Evolutionary conservation across 1,140 invertebrate genomes (phyloP), one percentile per base, ranked within the genome.

Genomic region (Drosophila ambigua): DNA sequence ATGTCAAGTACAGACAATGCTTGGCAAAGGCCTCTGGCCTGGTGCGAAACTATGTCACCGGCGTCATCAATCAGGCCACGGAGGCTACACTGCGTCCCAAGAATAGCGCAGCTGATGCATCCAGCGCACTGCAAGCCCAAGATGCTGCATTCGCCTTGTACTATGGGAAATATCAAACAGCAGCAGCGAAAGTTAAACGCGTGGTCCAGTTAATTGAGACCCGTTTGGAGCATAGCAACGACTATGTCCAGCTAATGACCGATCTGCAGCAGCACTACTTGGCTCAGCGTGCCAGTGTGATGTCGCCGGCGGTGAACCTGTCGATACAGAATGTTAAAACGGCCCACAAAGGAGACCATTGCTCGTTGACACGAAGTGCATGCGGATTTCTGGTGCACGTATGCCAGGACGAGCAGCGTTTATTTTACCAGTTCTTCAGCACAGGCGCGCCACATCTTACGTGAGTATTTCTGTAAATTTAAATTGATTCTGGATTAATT

Each of bases 141-240:
- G 96, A 98, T 85, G 95, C 97, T 28, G 96, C 97, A 0, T 96
- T 98, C 91, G 97, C 97, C 0, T 92, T 98, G 1, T 98, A 98
- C 88, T 99, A 99, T 92, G 98, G 98, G 0, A 98, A 98, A 92
- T 99, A 99, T 92, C 96, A 98, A 92, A 96, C 97, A 1, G 96
- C 96, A 59, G 95, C 98, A 0, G 95, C 96, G 0, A 96, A 97
- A 91, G 94, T 98, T 1, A 97, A 95, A 79, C 93, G 95, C 46
- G 94, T 98, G 4, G 96, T 98, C 58, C 94, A 95, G 63, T 94
- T 98, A 77, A 94, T 98, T 50, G 98, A 98, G 92, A 93, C 94
- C 6, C 94, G 97, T 66, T 93, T 95, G 0, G 79, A 91, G 24
- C 52, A 81, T 72, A 94, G 94, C 91, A 93, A 92, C 68, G 96